These are phyloP conservation scores for Parnassius orleans DNA, from an alignment of 2,888 invertebrate species.

Conservation along the genomic window DNA sequence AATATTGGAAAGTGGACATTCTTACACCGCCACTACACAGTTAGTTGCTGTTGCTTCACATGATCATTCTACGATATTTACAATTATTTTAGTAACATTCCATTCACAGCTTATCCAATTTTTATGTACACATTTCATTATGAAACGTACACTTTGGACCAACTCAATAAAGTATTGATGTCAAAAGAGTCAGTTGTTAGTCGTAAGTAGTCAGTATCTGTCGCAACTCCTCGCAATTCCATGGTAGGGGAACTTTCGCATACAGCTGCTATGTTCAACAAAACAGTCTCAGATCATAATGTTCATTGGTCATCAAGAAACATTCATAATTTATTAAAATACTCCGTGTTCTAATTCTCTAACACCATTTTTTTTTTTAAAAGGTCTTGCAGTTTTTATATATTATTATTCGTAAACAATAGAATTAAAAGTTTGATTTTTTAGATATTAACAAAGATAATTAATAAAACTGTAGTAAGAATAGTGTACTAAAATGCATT, in stretches of 20 bases:
- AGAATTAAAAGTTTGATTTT: too few relatives aligned
- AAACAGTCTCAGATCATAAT: constrained; percentile 17
- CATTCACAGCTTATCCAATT: constrained; percentile 3
- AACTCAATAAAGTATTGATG: constrained; percentile 21
- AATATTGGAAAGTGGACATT: too few relatives aligned
- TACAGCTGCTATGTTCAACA: constrained; percentile 35
- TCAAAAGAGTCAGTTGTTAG: constrained; percentile 20
- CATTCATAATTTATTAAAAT: neutral
- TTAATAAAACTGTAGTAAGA: neutral
- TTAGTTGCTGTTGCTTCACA: too few relatives aligned
- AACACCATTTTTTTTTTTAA: too few relatives aligned
- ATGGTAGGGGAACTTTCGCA: constrained; percentile 61
- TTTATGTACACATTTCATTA: constrained; percentile 17
- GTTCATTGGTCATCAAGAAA: constrained; percentile 1
- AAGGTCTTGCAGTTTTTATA: neutral
- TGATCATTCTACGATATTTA: too few relatives aligned
- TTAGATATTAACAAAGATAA: too few relatives aligned
- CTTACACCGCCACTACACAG: too few relatives aligned
- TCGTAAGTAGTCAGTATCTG: constrained; percentile 30
- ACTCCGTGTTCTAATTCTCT: too few relatives aligned
- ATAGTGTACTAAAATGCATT: constrained; percentile 41
- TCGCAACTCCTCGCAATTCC: constrained; percentile 43
- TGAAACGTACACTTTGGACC: constrained; percentile 25
- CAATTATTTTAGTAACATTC: neutral
- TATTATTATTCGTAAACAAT: neutral